These are phyloP conservation scores for Panthera tigris DNA, from an alignment of 2,113 vertebrate genomes.

Conservation along the genomic window DNA sequence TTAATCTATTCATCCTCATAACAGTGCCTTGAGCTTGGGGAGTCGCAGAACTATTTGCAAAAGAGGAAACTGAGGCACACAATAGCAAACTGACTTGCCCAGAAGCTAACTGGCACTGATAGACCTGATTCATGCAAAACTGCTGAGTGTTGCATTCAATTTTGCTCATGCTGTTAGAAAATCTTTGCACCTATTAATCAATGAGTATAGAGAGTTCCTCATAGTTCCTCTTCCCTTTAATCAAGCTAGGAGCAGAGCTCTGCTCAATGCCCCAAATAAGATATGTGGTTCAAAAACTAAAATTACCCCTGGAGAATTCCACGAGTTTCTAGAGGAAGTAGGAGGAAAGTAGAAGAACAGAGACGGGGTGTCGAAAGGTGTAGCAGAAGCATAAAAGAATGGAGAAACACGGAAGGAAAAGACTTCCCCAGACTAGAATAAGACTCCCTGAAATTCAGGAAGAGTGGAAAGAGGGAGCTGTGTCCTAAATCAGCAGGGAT, in stretches of 20 bases:
- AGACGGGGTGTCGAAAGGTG: not conserved
- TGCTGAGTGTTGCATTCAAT: not conserved
- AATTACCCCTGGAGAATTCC: not conserved
- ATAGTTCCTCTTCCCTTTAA: not conserved
- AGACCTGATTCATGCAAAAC: not conserved
- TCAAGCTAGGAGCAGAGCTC: not conserved
- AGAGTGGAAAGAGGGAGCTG: not conserved
- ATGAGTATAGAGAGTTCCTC: not conserved
- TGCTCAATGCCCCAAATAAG: not conserved
- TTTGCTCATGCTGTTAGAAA: not conserved
- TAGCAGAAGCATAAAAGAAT: not conserved
- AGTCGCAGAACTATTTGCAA: not conserved
- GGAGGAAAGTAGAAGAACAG: not conserved
- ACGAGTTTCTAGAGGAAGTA: not conserved
- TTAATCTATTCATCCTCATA: not conserved
- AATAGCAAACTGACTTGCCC: not conserved
- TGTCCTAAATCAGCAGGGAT: not conserved
- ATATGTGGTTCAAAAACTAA: not conserved
- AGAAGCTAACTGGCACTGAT: not conserved
- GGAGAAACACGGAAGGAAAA: not conserved
- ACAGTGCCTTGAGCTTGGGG: not conserved
- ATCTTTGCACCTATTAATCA: not conserved
- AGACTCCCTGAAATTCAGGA: not conserved
- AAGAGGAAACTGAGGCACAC: conserved; percentile 60
- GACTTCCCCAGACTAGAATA: not conserved